Base-by-base conservation (phyloP, 2,797 vertebrate genomes). In the Peromyscus aztecus region DNA sequence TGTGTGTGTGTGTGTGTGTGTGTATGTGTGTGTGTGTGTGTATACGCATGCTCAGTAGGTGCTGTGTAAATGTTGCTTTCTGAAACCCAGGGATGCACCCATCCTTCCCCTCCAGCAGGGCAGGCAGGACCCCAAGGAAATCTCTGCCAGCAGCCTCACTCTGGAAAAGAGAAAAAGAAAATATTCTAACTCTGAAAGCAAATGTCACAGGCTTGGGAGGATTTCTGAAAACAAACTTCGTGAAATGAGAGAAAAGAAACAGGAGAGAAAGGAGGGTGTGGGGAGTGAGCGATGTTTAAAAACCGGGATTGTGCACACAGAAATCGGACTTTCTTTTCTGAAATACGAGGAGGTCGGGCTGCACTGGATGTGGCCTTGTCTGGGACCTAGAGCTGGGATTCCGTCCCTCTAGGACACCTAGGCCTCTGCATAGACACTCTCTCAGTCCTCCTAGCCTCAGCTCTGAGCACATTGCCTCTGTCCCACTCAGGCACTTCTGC, bases 171-270 rank as follows among this genome's bases (percentile, higher is more conserved):
- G 65, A 96, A 69, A 85, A 78, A 73, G 94, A 85, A 84, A 87
- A 75, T 59, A 92, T 87, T 95, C 78, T 71, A 52, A 90, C 46
- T 92, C 55, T 19, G 67, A 80, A 85, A 29, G 83, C 95, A 95
- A 93, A 84, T 93, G 86, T 94, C 93, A 96, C 86, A 65, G 90
- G 59, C 34, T 85, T 49, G 52, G 59, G 63, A 87, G 81, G 90
- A 34, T 77, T 61, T 76, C 71, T 67, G 65, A 84, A 96, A 94
- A 94, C 75, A 91, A 97, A 91, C 77, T 52, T 40, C 6, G 29
- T 7, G 3, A 57, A 87, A 43, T 9, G 46, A 88, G 65, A 75
- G 86, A 55, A 75, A 81, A 24, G 55, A 89, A 77, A 34, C 24
- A 11, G 67, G 81, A 43, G n/a, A 69, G 63, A 77, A 52, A 23